A percentile compares a stretch with the other conserved stretches of the same genome.
Evolutionary conservation across 2,797 vertebrate genomes (phyloP).

Genomic region (Epinephelus awoara): DNA sequence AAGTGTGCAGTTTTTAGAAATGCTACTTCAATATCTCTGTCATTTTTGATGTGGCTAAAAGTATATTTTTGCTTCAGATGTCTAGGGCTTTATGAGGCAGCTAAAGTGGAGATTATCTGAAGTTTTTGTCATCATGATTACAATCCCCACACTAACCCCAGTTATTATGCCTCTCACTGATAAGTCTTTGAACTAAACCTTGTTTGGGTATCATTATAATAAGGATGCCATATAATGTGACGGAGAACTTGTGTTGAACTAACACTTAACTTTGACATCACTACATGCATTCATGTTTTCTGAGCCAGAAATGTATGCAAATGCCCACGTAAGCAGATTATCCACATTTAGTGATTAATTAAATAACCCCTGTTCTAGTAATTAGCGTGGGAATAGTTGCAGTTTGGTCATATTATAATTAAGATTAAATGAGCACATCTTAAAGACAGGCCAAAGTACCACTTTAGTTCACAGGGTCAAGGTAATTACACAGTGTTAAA

Average conservation of each 20-base stretch:
- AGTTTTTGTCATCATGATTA: slow-evolving; percentile 49
- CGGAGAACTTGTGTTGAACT: slow-evolving; percentile 6
- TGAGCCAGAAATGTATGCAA: not conserved
- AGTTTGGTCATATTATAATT: slow-evolving; percentile 31
- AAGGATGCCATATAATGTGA: not conserved
- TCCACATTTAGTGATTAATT: slow-evolving; percentile 20
- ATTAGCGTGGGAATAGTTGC: slow-evolving; percentile 21
- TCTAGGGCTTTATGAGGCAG: slow-evolving; percentile 26
- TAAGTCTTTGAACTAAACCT: slow-evolving; percentile 22
- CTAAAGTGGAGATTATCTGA: slow-evolving; percentile 42
- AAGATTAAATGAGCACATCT: slow-evolving; percentile 28
- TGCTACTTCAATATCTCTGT: slow-evolving; percentile 54
- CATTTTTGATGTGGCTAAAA: slow-evolving; percentile 55
- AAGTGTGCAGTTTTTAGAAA: slow-evolving; percentile 64
- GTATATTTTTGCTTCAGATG: slow-evolving; percentile 42
- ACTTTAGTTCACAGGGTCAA: slow-evolving; percentile 22
- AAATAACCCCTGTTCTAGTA: slow-evolving; percentile 19
- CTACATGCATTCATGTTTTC: slow-evolving; percentile 2
- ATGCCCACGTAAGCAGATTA: slow-evolving; percentile 33
- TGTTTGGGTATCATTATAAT: slow-evolving; percentile 15
- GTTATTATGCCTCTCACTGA: slow-evolving; percentile 29
- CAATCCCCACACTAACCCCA: slow-evolving; percentile 28
- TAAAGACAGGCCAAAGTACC: slow-evolving; percentile 21
- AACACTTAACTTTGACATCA: slow-evolving; percentile 22
- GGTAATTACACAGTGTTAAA: slow-evolving; percentile 35